Conservation (phyloP, 2,888 invertebrate genomes). For the Zootermopsis nevadensis region DNA sequence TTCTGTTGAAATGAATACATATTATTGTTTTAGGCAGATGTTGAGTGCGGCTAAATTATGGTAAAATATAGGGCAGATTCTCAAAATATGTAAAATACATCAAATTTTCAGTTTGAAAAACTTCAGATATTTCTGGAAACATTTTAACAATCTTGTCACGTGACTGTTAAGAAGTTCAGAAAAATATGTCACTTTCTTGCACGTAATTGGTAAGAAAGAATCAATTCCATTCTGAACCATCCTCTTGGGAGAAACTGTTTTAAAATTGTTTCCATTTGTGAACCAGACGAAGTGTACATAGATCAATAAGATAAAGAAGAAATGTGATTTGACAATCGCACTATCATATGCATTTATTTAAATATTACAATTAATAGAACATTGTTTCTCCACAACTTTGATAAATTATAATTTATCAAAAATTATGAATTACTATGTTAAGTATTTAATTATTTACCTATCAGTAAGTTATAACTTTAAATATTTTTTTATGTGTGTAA, state of each 20-base stretch:
- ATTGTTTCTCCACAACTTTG: no score
- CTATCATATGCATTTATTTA: background rate
- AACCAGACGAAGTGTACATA: background rate
- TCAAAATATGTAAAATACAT: background rate
- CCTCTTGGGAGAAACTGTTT: background rate
- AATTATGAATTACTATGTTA: no score
- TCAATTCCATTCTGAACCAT: background rate
- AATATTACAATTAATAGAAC: background rate
- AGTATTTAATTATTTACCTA: no score
- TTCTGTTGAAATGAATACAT: background rate
- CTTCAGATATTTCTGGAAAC: background rate
- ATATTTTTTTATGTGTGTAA: background rate
- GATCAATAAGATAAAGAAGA: background rate
- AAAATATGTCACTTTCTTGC: background rate
- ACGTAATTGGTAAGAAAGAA: background rate
- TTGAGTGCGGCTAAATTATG: background rate
- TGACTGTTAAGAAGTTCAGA: background rate
- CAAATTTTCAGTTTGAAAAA: background rate
- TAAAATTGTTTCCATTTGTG: background rate
- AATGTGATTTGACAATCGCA: background rate
- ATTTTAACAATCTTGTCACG: background rate
- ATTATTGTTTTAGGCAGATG: background rate
- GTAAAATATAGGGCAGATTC: background rate
- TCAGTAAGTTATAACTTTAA: background rate
- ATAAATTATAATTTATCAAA: no score